phyloP scores from a whole-genome alignment of 1,140 invertebrate species.

The Brachionus manjavacas region DNA sequence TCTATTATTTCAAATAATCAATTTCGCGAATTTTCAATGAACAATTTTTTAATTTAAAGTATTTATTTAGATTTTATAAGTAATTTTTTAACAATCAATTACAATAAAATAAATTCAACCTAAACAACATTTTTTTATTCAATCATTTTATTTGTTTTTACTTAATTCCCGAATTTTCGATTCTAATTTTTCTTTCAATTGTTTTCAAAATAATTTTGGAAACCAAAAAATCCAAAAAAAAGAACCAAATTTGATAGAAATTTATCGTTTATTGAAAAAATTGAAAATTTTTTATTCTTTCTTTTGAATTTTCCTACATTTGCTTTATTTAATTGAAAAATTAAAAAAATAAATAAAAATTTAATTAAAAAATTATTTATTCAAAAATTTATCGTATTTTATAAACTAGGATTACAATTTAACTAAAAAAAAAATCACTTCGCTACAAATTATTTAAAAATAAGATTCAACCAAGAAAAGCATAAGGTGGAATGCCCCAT shows the following conservation, averaged over 20 bases:
- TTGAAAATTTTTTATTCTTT: too few species aligned
- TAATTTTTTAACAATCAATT: neutral
- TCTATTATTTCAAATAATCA: neutral
- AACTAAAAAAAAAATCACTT: neutral
- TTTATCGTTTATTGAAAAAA: too few species aligned
- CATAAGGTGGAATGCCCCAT: neutral
- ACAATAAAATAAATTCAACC: neutral
- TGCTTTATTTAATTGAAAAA: too few species aligned
- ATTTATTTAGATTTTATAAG: constrained; percentile 3
- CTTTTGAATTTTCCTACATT: too few species aligned
- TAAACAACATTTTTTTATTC: neutral
- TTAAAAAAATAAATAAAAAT: too few species aligned
- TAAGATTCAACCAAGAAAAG: neutral
- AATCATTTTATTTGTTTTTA: neutral
- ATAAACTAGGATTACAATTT: neutral
- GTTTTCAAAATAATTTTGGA: too few species aligned
- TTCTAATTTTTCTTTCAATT: too few species aligned
- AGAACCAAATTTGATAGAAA: neutral
- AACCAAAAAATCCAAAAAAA: too few species aligned
- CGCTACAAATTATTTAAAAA: neutral
- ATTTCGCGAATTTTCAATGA: neutral
- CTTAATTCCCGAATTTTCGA: neutral
- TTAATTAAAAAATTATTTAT: too few species aligned
- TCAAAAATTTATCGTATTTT: neutral
- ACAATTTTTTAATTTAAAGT: neutral